A percentile compares a stretch with the other conserved stretches of the same genome.
phyloP scores from a whole-genome alignment of 2,113 vertebrate species.

The Pogona vitticeps region DNA sequence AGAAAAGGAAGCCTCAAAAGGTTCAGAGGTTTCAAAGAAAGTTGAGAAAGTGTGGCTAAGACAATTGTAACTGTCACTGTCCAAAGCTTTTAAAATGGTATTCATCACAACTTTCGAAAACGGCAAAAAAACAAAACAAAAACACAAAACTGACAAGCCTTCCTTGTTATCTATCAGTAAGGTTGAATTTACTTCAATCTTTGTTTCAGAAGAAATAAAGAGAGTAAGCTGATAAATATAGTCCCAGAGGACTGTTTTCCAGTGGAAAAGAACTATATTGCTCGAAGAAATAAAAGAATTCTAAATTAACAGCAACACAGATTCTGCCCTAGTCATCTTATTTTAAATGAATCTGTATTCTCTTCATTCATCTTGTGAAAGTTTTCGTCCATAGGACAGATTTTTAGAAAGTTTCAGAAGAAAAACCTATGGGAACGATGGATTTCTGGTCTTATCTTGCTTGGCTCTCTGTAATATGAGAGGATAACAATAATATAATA shows the following conservation, averaged over 20 bases:
- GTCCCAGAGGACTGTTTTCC: background rate
- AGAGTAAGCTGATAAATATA: background rate
- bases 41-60: background rate
- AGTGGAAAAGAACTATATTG: background rate
- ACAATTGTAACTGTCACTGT: slow-evolving; percentile 2
- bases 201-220: background rate
- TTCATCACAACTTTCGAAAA: background rate
- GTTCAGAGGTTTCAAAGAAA: slow-evolving; percentile 10
- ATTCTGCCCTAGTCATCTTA: background rate
- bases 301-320: background rate
- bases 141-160: background rate
- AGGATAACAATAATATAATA: background rate
- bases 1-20: slow-evolving; percentile 1
- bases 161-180: background rate
- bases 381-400: background rate
- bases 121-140: too few relatives aligned
- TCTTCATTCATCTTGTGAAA: background rate
- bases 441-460: background rate
- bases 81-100: background rate
- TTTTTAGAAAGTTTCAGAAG: background rate
- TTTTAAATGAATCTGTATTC: background rate
- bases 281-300: background rate
- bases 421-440: background rate
- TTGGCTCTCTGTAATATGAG: background rate
- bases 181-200: background rate